Evolutionary conservation across 2,113 vertebrate species (phyloP), one percentile per base, ranked within the genome.

Genomic region (Mus spicilegus): DNA sequence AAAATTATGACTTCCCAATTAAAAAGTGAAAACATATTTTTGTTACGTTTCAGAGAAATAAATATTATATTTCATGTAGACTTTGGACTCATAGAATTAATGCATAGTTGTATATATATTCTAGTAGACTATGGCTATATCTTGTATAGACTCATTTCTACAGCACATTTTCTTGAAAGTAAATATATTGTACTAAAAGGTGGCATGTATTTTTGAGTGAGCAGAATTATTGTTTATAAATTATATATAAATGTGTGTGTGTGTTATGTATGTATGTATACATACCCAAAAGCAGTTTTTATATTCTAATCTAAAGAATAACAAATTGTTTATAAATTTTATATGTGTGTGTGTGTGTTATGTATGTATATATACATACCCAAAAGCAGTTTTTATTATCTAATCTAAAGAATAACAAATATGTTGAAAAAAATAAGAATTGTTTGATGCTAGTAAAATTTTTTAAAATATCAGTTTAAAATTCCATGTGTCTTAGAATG

Each of bases 121-220:
- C 81, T 65, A 28, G 17, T 78, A 30, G 92, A 90, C 8, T 49
- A 20, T 69, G 20, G 54, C 85, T 91, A 36, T 78, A 46, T 12
- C 4, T 76, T 91, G 1, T 67, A 61, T 82, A 82, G 70, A 91
- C 17, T 54, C 42, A 90, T 89, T 77, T 24, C 19, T 82, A 87
- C 3, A 94, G 16, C 2, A 70, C 30, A 81, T n/a, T 80, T 22
- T 33, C 3, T 30, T 51, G 26, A 80, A 56, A 9, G n/a, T 87
- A 89, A 94, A 85, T 58, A 91, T 16, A 36, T 70, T 90, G 69
- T 39, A 61, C 11, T 42, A 39, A 91, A 96, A 54, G 26, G 67
- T 77, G 16, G 16, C 67, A 36, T 28, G 10, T 3, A 76, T 80
- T 88, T 39, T 26, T 69, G 24, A 92, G 16, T 24, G 1, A 75